Evolutionary conservation across 2,888 invertebrate species (phyloP).

Genomic region (Dasysyrphus tricinctus): DNA sequence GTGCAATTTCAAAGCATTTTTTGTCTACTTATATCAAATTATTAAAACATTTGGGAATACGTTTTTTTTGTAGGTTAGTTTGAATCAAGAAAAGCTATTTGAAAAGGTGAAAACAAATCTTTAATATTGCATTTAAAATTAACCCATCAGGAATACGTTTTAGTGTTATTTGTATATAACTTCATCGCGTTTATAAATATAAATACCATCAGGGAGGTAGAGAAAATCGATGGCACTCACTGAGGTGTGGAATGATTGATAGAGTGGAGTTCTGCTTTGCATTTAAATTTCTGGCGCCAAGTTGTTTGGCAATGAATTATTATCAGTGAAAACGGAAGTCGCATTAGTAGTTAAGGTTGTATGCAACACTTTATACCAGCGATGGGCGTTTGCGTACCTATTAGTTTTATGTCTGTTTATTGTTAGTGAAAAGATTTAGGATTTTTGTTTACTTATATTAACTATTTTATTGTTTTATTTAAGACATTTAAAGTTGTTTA

Average conservation of each 20-base stretch:
- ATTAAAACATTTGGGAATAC: conserved; percentile 16
- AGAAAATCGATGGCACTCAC: conserved; percentile 17
- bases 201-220: conserved; percentile 15
- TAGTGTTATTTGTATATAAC: background rate
- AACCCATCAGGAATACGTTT: background rate
- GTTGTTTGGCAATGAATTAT: conserved; percentile 52
- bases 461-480: conserved; percentile 3
- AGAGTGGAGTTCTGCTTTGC: conserved; percentile 51
- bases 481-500: background rate
- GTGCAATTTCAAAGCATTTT: conserved; percentile 46
- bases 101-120: conserved; percentile 27
- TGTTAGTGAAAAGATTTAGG: background rate
- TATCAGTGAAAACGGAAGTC: conserved; percentile 56
- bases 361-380: conserved; percentile 13
- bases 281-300: conserved; percentile 65
- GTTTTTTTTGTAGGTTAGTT: background rate
- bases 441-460: background rate
- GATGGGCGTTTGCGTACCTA: background rate
- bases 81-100: background rate
- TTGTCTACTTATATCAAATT: background rate
- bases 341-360: conserved; percentile 24
- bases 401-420: conserved; percentile 1
- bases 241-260: conserved; percentile 53
- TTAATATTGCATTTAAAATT: conserved; percentile 17
- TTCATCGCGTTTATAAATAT: background rate